A percentile compares a stretch with the other conserved stretches of the same genome.
These are phyloP conservation scores for Eupithecia tripunctaria DNA, from an alignment of 2,888 invertebrate species.

Conservation along the genomic window DNA sequence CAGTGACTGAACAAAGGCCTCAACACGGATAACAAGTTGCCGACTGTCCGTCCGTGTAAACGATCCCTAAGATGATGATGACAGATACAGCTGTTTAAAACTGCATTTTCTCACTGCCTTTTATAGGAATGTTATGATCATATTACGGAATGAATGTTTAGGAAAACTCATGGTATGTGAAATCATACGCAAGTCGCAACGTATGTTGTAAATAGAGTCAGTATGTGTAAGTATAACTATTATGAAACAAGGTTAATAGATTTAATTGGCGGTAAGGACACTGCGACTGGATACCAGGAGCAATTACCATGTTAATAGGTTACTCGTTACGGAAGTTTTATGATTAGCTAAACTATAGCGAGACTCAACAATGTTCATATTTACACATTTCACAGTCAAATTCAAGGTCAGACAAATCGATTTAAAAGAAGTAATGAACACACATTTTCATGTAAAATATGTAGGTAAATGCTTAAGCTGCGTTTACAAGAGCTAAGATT, in stretches of 20 bases:
- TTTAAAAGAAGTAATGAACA: conserved; percentile 30
- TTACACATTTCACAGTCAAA: conserved; percentile 27
- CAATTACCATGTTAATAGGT: conserved; percentile 28
- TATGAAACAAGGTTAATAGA: conserved; percentile 46
- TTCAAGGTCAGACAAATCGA: conserved; percentile 35
- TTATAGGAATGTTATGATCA: conserved; percentile 8
- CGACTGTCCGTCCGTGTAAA: no score
- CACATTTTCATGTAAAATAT: conserved; percentile 26
- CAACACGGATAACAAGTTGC: no score
- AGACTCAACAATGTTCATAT: not conserved
- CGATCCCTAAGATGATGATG: no score
- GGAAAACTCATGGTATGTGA: not conserved
- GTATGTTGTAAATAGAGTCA: conserved; percentile 24
- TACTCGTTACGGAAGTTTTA: conserved; percentile 25
- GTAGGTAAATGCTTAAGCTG: not conserved
- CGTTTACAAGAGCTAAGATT: not conserved
- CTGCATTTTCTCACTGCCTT: not conserved
- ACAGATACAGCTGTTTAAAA: not conserved
- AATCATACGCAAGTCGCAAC: conserved; percentile 6
- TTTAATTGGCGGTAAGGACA: conserved; percentile 46
- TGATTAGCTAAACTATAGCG: conserved; percentile 24
- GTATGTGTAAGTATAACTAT: conserved; percentile 34
- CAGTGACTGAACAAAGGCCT: no score
- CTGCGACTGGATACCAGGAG: conserved; percentile 36
- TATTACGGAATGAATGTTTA: conserved; percentile 2